Base-by-base conservation (phyloP, 2,888 invertebrate species). In the Apocheima hispidaria region DNA sequence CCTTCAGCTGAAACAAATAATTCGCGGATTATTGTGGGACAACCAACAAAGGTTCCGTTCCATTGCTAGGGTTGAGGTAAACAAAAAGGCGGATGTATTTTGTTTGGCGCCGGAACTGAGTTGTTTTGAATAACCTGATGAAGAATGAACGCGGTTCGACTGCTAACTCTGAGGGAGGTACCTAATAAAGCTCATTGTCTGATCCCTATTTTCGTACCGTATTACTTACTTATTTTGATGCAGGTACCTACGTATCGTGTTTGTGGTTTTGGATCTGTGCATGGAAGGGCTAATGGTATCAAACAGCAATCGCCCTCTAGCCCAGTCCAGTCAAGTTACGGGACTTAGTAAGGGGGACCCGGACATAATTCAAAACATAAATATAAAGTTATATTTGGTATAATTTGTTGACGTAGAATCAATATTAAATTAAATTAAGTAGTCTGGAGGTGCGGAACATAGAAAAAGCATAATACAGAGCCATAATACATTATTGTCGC, bases 1-100 rank as follows among this genome's bases (percentile, higher is more conserved):
- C 98, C 93, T 98, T 98, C 74, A 98, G 90, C 98, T 98, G 94
- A 72, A 88, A 87, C 73, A 83, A 80, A 76, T 71, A 82, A 78
- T 71, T 73, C 72, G 69, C 60, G 63, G 68, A 70, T 71, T 77
- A 77, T 75, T 74, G 68, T 61, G 60, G 64, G 63, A 58, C 50
- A 55, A 30, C 50, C 55, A 51, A 60, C 60, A 55, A 60, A 55
- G 60, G 54, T 62, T 41, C 53, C 60, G 49, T 41, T 49, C 41
- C 36, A 50, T 54, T 43, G 55, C 53, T 58, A 60, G 66, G 62
- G 71, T 59, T 68, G 60, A 49, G 50, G 65, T 54, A 69, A 66
- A 68, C 66, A 48, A 68, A 67, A 65, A 53, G 62, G 48, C 52
- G 63, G 54, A 48, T 50, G 62, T 64, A 64, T 65, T 65, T 56